Base-by-base conservation (phyloP, 2,888 invertebrate species). In the Hypena proboscidalis region DNA sequence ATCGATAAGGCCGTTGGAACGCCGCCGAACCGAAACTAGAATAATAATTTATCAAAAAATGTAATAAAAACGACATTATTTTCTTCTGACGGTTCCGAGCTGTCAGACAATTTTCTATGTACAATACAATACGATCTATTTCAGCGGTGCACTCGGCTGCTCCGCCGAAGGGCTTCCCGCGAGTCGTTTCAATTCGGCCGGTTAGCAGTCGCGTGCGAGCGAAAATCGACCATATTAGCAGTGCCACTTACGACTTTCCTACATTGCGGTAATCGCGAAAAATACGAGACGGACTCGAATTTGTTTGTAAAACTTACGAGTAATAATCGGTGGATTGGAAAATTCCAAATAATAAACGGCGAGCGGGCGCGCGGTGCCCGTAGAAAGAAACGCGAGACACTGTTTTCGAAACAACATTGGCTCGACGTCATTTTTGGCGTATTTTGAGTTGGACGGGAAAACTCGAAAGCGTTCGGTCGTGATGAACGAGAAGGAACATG, bases 281-380 rank as follows among this genome's bases (percentile, higher is more conserved):
- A 87, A 88, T 83, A 83, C 78, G 80, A 86, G 85, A 83, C 84
- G 79, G 80, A 84, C 77, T 81, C 76, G 75, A 83, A 83, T 85
- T 86, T 85, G 85, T 86, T 88, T 87, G 85, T 84, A 85, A 85
- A 89, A 88, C 87, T 88, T 83, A 87, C 84, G 67, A 71, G 70
- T 75, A 77, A 69, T 80, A 77, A 79, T 90, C 92, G 90, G 91
- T 92, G 90, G 88, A 91, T 92, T 92, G 93, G 93, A 93, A 93
- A 93, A 92, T 93, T 93, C 92, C 92, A 85, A 92, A 85, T 83
- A 83, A 77, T 77, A 76, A 77, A 76, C 77, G 71, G 77, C 74
- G 77, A 78, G 76, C 79, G 80, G 67, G 80, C 87, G 80, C 85
- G 85, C 83, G 78, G 77, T 78, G 69, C 74, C 83, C 77, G 83